Evolutionary conservation across 1,140 invertebrate species (phyloP), one percentile per base, ranked within the genome.

Genomic region (Leptopilina boulardi): DNA sequence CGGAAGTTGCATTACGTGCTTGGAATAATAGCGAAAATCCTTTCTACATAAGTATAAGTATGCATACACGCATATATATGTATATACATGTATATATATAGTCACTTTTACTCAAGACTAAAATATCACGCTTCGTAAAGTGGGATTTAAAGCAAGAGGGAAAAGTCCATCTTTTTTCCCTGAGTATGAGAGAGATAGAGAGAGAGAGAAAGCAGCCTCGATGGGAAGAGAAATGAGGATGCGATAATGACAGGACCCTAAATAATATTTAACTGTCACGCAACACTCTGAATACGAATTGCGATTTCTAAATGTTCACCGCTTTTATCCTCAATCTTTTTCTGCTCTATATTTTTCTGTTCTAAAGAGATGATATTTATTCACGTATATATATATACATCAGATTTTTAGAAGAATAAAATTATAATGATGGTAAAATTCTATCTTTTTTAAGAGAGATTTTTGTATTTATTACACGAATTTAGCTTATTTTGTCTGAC

Each of bases 1-100:
- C 51, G 78, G 79, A 47, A 83, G 80, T 83, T 85, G 81, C 84
- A 80, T 83, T 79, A 80, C 82, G 75, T 81, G 80, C 77, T 76
- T 71, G 75, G 66, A 84, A 79, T 82, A 79, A 77, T 77, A 80
- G 82, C 77, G 80, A 83, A 84, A 83, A 85, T 85, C 84, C 77
- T 77, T 84, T 83, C 77, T 78, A 70, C 83, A 80, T 80, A 83
- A 66, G 59, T 66, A 66, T 66, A 66, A 66, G 59, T 66, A 66
- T 66, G 59, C 59, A 66, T 30, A n/a, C 15, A 34, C 59, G 59
- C 23, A 66, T 66, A 66, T 66, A n/a, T n/a, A n/a, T n/a, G n/a
- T n/a, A n/a, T n/a, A 66, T 30, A n/a, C 15, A 34, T 23, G 59
- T 13, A 66, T 66, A 66, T 66, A 66, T 15, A 30, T 5, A 59